Evolutionary conservation across 2,113 vertebrate species (phyloP).

Genomic region (Aythya baeri): DNA sequence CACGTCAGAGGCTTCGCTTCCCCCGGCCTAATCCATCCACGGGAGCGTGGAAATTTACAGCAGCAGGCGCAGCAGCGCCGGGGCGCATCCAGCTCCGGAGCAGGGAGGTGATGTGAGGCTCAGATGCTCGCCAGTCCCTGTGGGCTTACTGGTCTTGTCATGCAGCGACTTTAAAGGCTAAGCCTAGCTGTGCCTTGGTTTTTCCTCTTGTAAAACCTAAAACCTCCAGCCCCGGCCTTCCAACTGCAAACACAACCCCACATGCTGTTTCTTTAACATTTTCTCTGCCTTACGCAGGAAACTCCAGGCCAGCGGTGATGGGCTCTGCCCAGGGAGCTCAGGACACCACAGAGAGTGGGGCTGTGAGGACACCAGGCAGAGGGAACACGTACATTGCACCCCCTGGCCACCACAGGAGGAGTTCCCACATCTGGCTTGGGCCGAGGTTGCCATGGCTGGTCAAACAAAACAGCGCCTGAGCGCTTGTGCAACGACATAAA

Average conservation of each 20-base stretch:
- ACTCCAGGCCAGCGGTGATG: neutral
- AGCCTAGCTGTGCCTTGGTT: neutral
- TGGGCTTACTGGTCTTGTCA: neutral
- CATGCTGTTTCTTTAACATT: neutral
- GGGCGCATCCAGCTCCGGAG: neutral
- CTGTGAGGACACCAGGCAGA: fast-evolving
- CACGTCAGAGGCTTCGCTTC: slow-evolving; percentile 23
- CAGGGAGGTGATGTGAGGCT: fast-evolving
- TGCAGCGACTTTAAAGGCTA: neutral
- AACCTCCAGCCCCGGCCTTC: neutral
- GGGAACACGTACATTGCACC: neutral
- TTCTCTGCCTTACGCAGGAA: neutral
- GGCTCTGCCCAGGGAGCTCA: neutral
- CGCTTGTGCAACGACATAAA: slow-evolving; percentile 55
- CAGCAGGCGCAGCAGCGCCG: neutral
- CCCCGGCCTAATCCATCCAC: neutral
- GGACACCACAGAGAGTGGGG: fast-evolving
- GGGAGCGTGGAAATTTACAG: neutral
- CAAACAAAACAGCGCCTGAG: slow-evolving; percentile 44
- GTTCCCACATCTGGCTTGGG: neutral
- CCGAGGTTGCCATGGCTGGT: slow-evolving; percentile 35
- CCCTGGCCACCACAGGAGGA: fast-evolving
- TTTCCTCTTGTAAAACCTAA: neutral
- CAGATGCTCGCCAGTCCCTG: neutral
- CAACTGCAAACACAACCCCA: neutral